Evolutionary conservation across 2,113 vertebrate genomes (phyloP), one percentile per base, ranked within the genome.

Genomic region (Cettia cetti): DNA sequence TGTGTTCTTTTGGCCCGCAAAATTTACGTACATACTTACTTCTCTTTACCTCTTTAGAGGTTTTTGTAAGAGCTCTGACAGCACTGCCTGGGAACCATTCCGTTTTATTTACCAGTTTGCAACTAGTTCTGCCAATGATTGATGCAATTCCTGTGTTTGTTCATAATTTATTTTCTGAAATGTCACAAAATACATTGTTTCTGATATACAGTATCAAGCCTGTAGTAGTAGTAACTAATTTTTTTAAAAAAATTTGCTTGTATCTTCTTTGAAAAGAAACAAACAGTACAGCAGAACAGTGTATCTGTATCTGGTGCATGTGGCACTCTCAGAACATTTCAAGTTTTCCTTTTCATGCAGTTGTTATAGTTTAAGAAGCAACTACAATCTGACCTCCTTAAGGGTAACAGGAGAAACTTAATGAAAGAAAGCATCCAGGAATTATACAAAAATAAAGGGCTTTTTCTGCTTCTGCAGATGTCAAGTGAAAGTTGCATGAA

Each of bases 391-490:
- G 91, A 95, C 50, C 54, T 90, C 81, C 92, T 91, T 23, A 89
- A 45, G 30, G 56, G 59, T 89, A 93, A 92, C 60, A 71, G 60
- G 68, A 89, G 79, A 89, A 94, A 78, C 26, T 40, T 74, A 86
- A 70, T 60, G 76, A 93, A 95, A 70, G 64, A 83, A 95, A 95
- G 95, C 68, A 90, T 93, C 79, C 13, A 52, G 87, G 86, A 92
- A 94, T 33, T 92, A 72, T 84, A 78, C 31, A 83, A 40, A 71
- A 78, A 64, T 22, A 63, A 82, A 52, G 7, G 2, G 0, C 13
- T 79, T 78, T 87, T 83, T 10, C 64, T 71, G 23, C 60, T 93
- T 78, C 40, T 79, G 39, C 26, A 17, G 52, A 37, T 77, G 65
- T 79, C 86, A 87, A 91, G 75, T 69, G 30, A 92, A 95, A 95